These are phyloP conservation scores for Sinodicranocentrus sp. DNA, from an alignment of 2,888 invertebrate genomes.

Conservation along the genomic window DNA sequence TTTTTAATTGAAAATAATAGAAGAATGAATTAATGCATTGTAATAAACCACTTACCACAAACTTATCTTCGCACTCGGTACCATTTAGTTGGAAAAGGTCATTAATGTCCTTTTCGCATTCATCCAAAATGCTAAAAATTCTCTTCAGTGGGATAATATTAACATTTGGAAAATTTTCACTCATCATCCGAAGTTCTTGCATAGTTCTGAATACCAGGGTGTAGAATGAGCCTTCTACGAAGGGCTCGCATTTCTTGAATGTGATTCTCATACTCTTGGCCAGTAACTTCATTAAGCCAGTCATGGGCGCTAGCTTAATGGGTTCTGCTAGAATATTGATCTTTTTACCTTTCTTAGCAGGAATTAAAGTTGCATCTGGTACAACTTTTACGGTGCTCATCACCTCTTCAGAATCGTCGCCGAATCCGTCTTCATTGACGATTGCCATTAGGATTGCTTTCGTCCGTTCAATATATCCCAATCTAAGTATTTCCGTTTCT, in stretches of 20 bases:
- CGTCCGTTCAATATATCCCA: constrained; percentile 32
- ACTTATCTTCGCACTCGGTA: constrained; percentile 31
- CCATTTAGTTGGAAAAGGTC: constrained; percentile 34
- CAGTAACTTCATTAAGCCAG: constrained; percentile 46
- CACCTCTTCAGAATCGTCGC: background rate
- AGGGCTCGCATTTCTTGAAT: constrained; percentile 49
- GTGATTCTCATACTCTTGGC: constrained; percentile 63
- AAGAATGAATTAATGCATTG: background rate
- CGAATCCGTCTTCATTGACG: constrained; percentile 48
- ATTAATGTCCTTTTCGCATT: constrained; percentile 17
- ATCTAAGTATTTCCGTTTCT: background rate
- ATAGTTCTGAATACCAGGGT: constrained; percentile 64
- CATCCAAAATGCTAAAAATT: constrained; percentile 38
- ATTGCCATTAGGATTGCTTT: constrained; percentile 37
- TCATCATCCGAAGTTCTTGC: constrained; percentile 27
- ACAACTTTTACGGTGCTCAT: background rate
- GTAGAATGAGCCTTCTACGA: constrained; percentile 56
- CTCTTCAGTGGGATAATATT: constrained; percentile 19
- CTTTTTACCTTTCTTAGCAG: too few relatives aligned
- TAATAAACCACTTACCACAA: background rate
- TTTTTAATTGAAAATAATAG: background rate
- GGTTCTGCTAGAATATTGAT: constrained; percentile 4
- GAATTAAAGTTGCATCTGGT: too few relatives aligned
- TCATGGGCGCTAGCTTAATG: background rate
- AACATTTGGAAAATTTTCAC: constrained; percentile 38